Conservation (phyloP, 2,797 vertebrate species). For the Dermochelys coriacea region DNA sequence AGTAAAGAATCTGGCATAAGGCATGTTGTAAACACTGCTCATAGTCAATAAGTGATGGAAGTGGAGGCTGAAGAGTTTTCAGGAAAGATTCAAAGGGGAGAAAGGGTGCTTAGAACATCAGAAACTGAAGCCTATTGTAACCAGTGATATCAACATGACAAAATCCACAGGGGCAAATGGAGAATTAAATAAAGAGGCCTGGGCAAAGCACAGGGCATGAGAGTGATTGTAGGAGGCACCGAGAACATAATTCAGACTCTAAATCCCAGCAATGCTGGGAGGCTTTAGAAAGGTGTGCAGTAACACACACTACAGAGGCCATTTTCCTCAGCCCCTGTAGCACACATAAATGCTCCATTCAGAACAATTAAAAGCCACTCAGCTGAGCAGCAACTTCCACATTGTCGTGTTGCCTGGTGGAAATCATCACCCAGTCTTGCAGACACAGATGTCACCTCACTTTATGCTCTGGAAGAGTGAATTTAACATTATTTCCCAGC, state of each 20-base stretch:
- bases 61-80: neutral
- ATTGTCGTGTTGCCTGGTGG: neutral
- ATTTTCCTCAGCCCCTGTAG: neutral
- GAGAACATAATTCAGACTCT: neutral
- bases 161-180: neutral
- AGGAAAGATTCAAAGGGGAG: neutral
- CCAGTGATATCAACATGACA: neutral
- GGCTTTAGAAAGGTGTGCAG: neutral
- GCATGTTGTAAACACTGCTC: neutral
- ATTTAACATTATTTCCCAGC: neutral
- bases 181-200: neutral
- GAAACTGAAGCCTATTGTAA: neutral
- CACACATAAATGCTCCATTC: slow-evolving; percentile 5
- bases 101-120: neutral
- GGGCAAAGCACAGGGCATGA: neutral
- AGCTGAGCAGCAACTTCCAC: slow-evolving; percentile 19
- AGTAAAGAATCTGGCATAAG: neutral
- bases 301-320: neutral
- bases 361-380: slow-evolving; percentile 45
- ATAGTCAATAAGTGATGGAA: neutral
- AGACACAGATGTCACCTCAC: slow-evolving; percentile 7
- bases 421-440: slow-evolving; percentile 24
- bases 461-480: slow-evolving; percentile 35
- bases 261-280: neutral
- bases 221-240: neutral